Base-by-base conservation (phyloP, 2,888 invertebrate genomes). In the Xylota sylvarum region DNA sequence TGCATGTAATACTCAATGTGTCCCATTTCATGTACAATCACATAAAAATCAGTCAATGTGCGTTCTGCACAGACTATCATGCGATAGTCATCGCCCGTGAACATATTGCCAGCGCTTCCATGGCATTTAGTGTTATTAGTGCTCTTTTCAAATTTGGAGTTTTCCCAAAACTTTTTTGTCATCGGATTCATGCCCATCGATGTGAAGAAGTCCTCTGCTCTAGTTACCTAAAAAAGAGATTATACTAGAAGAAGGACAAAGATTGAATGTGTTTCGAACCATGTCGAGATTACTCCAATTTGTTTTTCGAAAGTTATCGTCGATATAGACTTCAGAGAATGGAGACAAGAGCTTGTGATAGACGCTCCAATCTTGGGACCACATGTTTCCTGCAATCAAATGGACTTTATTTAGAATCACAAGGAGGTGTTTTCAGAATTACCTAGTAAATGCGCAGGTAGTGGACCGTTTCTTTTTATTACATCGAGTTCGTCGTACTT, bases 1-100 rank as follows among this genome's bases (percentile, higher is more conserved):
- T 95, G 94, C 94, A 96, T 95, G 88, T 94, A 96, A 89, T 96
- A 96, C 60, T 96, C 94, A 40, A 96, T 94, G 88, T 96, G 96
- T 0, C 96, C 96, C 93, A 96, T 94, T 90, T 96, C 96, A 90
- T 96, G 96, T 88, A 95, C 94, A 1, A 96, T 92, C 0, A 95
- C 94, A 85, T 95, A 94, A 62, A 96, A 94, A 89, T 96, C 95
- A 88, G 95, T 94, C 89, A 94, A 93, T 0, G 93, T 93, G 1
- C 93, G 92, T 19, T 93, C 93, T 0, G 95, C 94, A 89, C 96
- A 96, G 89, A 95, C 94, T 37, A 96, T 90, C 88, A 96, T 93
- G 88, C 96, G 95, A 89, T 94, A 96, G 90, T 96, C 96, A 88
- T 94, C 93, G 80, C 92, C 90, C 88, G 93, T 92, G 88, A 94